Evolutionary conservation across 2,888 invertebrate genomes (phyloP).

Genomic region (Noctua janthe): DNA sequence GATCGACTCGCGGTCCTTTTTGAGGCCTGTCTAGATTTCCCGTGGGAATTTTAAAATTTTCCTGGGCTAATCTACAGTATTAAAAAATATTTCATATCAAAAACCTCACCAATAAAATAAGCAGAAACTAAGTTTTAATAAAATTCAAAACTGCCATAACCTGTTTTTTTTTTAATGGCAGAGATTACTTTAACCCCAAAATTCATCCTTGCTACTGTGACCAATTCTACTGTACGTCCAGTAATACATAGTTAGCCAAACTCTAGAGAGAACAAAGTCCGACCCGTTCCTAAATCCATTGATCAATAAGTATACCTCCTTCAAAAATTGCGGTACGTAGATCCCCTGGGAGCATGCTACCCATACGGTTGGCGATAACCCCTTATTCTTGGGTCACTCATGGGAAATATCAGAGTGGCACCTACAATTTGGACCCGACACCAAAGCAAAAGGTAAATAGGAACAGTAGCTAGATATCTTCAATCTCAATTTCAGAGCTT

Average conservation of each 20-base stretch:
- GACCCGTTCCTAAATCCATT: slow-evolving; percentile 2
- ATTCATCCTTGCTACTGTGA: too few species aligned
- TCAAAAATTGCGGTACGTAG: slow-evolving; percentile 19
- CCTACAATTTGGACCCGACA: slow-evolving; percentile 37
- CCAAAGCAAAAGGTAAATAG: not conserved
- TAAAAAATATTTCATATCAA: not conserved
- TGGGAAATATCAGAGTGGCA: slow-evolving; percentile 57
- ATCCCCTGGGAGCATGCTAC: slow-evolving; percentile 22
- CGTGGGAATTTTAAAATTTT: slow-evolving; percentile 54
- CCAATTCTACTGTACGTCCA: too few species aligned
- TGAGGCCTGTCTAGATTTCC: slow-evolving; percentile 50
- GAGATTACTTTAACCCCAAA: too few species aligned
- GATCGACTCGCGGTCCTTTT: slow-evolving; percentile 49
- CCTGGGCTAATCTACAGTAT: not conserved
- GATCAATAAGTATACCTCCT: slow-evolving; percentile 23
- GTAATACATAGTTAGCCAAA: not conserved
- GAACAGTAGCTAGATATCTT: not conserved
- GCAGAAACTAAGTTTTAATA: not conserved
- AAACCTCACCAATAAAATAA: too few species aligned
- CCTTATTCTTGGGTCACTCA: slow-evolving; percentile 46
- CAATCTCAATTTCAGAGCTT: too few species aligned
- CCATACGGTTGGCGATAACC: slow-evolving; percentile 37
- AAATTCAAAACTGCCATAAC: too few species aligned
- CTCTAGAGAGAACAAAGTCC: not conserved
- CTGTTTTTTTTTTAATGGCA: too few species aligned